Conservation (phyloP, 2,113 vertebrate species). For the Dromas ardeola region DNA sequence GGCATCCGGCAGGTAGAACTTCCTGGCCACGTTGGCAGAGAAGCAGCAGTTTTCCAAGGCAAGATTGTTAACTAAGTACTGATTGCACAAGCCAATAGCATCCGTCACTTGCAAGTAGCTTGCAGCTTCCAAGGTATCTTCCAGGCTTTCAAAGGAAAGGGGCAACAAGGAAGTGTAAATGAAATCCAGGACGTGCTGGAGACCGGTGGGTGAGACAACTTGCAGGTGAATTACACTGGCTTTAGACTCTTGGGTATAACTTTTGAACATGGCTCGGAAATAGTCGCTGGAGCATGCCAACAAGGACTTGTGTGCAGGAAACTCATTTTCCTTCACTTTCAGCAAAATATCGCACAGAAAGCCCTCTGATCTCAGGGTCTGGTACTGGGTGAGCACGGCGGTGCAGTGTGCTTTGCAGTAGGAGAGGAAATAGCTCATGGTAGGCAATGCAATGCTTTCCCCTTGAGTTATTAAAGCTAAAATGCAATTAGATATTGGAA, state of each 20-base stretch:
- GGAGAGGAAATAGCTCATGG: conserved; percentile 90
- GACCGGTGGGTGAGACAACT: conserved; percentile 80
- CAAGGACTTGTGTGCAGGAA: conserved; percentile 90
- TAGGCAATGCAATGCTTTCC: conserved; percentile 53
- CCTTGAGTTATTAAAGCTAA: not conserved
- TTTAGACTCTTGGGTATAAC: conserved; percentile 83
- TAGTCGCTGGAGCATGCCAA: conserved; percentile 93
- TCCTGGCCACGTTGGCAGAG: conserved; percentile 87
- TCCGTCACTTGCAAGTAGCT: conserved; percentile 91
- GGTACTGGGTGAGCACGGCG: conserved; percentile 83
- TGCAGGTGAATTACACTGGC: conserved; percentile 81
- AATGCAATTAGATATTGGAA: not conserved
- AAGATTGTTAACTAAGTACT: conserved; percentile 84
- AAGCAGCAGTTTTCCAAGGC: conserved; percentile 84
- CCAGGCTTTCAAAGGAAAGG: conserved; percentile 82
- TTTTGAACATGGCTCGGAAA: conserved; percentile 93
- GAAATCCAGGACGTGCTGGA: conserved; percentile 89
- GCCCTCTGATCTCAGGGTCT: conserved; percentile 83
- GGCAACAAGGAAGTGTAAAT: conserved; percentile 93
- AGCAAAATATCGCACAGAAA: conserved; percentile 92
- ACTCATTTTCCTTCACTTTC: conserved; percentile 84
- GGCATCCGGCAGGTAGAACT: conserved; percentile 79
- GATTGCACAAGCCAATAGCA: conserved; percentile 85
- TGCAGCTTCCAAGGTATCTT: conserved; percentile 86
- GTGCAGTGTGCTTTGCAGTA: conserved; percentile 87